Evolutionary conservation across 2,888 invertebrate species (phyloP).

Genomic region (Drosophila tanythrix): DNA sequence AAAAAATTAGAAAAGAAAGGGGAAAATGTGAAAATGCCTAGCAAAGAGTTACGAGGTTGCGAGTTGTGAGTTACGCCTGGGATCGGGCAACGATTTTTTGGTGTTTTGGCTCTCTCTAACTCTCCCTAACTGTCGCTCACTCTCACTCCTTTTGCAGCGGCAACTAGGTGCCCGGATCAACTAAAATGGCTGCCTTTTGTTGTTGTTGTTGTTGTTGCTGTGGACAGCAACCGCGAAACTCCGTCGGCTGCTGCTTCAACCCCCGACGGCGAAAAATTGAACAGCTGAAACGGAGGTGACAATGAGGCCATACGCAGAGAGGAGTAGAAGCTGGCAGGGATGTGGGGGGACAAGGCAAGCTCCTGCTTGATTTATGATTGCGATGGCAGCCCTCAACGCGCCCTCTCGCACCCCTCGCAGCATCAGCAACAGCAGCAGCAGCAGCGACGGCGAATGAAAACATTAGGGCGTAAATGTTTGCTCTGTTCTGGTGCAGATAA

Average conservation of each 20-base stretch:
- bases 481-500: slow-evolving; percentile 83
- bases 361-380: slow-evolving; percentile 64
- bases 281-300: slow-evolving; percentile 66
- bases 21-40: slow-evolving; percentile 61
- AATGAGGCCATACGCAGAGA: slow-evolving; percentile 26
- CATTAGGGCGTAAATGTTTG: slow-evolving; percentile 84
- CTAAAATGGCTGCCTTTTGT: slow-evolving; percentile 56
- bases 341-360: not conserved
- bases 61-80: slow-evolving; percentile 22
- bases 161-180: slow-evolving; percentile 37
- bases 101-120: not conserved
- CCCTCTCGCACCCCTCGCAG: not conserved
- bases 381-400: slow-evolving; percentile 63
- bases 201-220: slow-evolving; percentile 21
- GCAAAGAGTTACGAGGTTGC: slow-evolving; percentile 60
- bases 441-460: slow-evolving; percentile 70
- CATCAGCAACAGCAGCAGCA: not conserved
- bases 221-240: slow-evolving; percentile 28
- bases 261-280: slow-evolving; percentile 58
- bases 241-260: slow-evolving; percentile 49
- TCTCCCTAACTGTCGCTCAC: slow-evolving; percentile 1
- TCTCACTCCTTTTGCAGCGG: not conserved
- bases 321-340: not conserved
- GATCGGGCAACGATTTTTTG: slow-evolving; percentile 24
- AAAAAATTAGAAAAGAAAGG: slow-evolving; percentile 11